Conservation (phyloP, 2,797 vertebrate genomes). For the Melanotaenia pygmaea region DNA sequence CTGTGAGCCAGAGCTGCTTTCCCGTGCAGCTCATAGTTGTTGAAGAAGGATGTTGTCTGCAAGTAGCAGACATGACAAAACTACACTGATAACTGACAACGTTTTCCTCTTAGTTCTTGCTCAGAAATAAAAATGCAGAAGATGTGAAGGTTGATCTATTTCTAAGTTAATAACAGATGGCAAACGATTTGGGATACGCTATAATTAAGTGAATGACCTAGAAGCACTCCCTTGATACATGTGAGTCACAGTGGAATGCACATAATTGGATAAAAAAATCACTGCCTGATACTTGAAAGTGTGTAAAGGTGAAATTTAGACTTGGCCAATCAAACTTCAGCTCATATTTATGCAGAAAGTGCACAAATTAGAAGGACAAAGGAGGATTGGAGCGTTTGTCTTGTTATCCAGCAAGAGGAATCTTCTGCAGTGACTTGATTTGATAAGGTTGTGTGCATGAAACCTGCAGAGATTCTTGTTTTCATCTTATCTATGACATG, state of each 20-base stretch:
- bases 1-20: constrained; percentile 30
- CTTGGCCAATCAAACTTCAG: constrained; percentile 11
- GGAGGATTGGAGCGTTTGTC: constrained; percentile 1
- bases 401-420: not conserved
- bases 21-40: not conserved
- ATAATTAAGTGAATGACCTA: constrained; percentile 73
- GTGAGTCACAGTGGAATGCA: constrained; percentile 40
- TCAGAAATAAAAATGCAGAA: too few relatives aligned
- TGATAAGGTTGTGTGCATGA: constrained; percentile 31
- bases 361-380: not conserved
- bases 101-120: too few relatives aligned
- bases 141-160: constrained; percentile 1
- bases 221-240: constrained; percentile 64
- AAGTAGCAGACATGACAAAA: too few relatives aligned
- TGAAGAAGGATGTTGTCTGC: too few relatives aligned
- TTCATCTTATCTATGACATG: constrained; percentile 24
- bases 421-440: constrained; percentile 33
- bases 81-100: not conserved
- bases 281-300: constrained; percentile 12
- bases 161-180: constrained; percentile 39
- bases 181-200: constrained; percentile 51
- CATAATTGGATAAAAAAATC: constrained; percentile 37
- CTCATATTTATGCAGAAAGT: constrained; percentile 5
- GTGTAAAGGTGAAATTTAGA: constrained; percentile 18
- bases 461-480: constrained; percentile 12